phyloP scores from a whole-genome alignment of 2,888 invertebrate species.

The Acholoe squamosa region DNA sequence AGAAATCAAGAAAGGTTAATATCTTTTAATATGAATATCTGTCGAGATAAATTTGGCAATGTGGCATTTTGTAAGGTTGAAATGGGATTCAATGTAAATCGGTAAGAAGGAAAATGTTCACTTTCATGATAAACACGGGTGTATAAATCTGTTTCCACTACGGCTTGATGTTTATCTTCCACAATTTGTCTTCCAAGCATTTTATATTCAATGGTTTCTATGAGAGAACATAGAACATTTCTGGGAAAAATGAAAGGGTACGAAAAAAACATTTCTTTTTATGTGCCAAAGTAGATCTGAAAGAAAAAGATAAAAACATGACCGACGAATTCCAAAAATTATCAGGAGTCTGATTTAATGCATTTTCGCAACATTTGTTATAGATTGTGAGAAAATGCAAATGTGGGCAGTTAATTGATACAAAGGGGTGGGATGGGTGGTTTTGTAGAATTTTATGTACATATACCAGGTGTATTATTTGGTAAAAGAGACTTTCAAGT shows the following conservation, averaged over 20 bases:
- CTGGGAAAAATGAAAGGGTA: neutral
- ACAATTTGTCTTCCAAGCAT: neutral
- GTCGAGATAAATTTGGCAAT: too few relatives aligned
- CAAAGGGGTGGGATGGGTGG: neutral
- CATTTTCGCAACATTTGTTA: neutral
- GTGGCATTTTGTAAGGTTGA: too few relatives aligned
- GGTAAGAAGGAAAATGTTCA: too few relatives aligned
- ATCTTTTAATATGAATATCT: too few relatives aligned
- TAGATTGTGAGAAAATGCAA: neutral
- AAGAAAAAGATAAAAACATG: neutral
- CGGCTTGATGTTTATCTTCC: neutral
- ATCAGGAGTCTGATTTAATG: constrained; percentile 4
- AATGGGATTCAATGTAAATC: too few relatives aligned
- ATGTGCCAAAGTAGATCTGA: constrained; percentile 45
- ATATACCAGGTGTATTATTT: constrained; percentile 51
- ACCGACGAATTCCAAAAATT: neutral
- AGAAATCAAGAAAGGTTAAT: neutral
- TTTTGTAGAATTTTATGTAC: constrained; percentile 46
- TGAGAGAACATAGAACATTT: neutral
- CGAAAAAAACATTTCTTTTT: neutral
- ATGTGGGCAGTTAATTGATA: neutral
- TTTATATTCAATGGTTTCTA: constrained; percentile 24
- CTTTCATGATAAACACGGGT: neutral
- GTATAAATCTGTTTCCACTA: neutral
- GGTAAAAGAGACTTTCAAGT: constrained; percentile 36